phyloP scores from a whole-genome alignment of 2,888 invertebrate genomes.

The Lasioglossum marginatum region DNA sequence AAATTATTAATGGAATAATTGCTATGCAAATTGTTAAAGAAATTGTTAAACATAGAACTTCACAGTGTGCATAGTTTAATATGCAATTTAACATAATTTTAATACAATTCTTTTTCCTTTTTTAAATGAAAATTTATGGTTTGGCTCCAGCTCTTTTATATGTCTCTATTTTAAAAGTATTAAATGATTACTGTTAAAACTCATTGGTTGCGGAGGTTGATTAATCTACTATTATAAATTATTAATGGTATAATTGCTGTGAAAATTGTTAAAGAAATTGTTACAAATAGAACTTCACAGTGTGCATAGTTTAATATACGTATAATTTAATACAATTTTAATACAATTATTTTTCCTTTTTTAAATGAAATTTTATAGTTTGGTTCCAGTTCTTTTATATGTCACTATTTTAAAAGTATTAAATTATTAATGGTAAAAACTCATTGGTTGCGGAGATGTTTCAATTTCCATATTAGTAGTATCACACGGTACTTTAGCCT shows the following conservation, averaged over 20 bases:
- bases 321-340: background rate
- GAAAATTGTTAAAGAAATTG: too few species aligned
- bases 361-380: background rate
- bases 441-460: background rate
- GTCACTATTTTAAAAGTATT: background rate
- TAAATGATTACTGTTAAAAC: background rate
- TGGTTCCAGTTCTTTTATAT: background rate
- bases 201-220: background rate
- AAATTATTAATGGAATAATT: background rate
- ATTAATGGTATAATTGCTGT: too few species aligned
- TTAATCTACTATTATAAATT: background rate
- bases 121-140: background rate
- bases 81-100: background rate
- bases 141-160: background rate
- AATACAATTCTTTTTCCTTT: background rate
- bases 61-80: background rate
- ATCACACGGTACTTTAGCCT: background rate
- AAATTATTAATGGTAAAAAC: background rate
- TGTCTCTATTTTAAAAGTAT: background rate
- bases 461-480: background rate
- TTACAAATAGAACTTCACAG: background rate
- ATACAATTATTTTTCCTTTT: background rate
- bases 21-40: too few species aligned
- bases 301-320: background rate
- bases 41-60: background rate